These are phyloP conservation scores for Hirtodrosophila confusa DNA, from an alignment of 2,888 invertebrate genomes.

Conservation along the genomic window DNA sequence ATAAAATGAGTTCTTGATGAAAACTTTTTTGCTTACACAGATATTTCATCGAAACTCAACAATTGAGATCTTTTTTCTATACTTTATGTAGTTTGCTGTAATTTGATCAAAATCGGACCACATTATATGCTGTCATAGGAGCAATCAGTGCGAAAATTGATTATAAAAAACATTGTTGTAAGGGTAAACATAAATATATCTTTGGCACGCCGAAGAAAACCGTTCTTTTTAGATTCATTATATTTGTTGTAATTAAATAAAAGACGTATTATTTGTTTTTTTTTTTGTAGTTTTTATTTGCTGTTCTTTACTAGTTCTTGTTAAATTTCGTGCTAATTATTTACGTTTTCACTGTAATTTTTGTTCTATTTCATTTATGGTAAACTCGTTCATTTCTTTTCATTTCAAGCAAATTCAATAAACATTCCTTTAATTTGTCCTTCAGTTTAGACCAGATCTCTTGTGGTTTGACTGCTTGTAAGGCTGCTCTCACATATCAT, in stretches of 20 bases:
- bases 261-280: conserved; percentile 16
- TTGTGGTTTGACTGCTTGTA: conserved; percentile 14
- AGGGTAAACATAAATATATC: no score
- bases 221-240: no score
- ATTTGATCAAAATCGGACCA: no score
- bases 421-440: conserved; percentile 14
- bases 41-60: no score
- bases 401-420: conserved; percentile 23
- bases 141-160: no score
- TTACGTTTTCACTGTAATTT: conserved; percentile 6
- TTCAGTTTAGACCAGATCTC: neutral
- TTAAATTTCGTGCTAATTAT: conserved; percentile 61
- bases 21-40: no score
- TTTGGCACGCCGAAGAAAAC: no score
- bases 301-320: conserved; percentile 39
- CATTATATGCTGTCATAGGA: no score
- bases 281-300: conserved; percentile 32
- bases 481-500: conserved; percentile 21
- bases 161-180: no score
- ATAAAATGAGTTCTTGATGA: no score
- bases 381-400: conserved; percentile 26
- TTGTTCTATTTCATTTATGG: conserved; percentile 27
- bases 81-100: no score
- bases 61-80: no score
- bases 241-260: neutral